A percentile compares a stretch with the other conserved stretches of the same genome.
These are phyloP conservation scores for Venturia canescens DNA, from an alignment of 1,140 invertebrate species.

Conservation along the genomic window DNA sequence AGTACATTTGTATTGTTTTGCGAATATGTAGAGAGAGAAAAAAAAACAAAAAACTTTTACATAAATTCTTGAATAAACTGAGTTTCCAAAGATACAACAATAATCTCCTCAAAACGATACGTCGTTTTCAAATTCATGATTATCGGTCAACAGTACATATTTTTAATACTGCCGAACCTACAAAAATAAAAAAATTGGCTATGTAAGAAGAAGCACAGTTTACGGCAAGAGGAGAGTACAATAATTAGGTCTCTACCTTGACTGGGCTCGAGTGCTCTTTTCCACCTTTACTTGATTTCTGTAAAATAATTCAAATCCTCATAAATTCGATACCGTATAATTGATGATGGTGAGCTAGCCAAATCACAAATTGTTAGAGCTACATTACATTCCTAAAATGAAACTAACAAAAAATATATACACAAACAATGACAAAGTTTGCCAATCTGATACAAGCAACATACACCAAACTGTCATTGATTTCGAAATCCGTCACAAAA, in stretches of 20 bases:
- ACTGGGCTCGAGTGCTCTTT: constrained; percentile 78
- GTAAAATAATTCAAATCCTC: constrained; percentile 73
- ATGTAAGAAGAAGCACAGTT: constrained; percentile 52
- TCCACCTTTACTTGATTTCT: constrained; percentile 82
- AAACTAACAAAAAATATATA: background rate
- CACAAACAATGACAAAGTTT: too few relatives aligned
- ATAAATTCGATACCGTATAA: constrained; percentile 42
- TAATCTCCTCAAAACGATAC: background rate
- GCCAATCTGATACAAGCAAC: too few relatives aligned
- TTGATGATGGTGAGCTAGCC: background rate
- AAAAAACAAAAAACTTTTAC: constrained; percentile 20
- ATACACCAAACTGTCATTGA: too few relatives aligned
- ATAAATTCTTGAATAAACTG: background rate
- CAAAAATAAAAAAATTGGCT: constrained; percentile 14
- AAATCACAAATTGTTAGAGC: constrained; percentile 6
- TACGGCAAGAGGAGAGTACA: constrained; percentile 47
- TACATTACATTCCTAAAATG: background rate
- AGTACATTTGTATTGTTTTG: constrained; percentile 58
- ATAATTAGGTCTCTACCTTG: constrained; percentile 75
- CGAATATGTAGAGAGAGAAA: background rate
- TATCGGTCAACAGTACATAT: background rate
- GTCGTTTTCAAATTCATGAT: too few relatives aligned
- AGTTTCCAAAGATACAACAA: constrained; percentile 10
- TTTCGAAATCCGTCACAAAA: too few relatives aligned
- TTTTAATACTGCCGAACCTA: background rate